Conservation (phyloP, 1,140 invertebrate species). For the Brachionus calyciflorus region DNA sequence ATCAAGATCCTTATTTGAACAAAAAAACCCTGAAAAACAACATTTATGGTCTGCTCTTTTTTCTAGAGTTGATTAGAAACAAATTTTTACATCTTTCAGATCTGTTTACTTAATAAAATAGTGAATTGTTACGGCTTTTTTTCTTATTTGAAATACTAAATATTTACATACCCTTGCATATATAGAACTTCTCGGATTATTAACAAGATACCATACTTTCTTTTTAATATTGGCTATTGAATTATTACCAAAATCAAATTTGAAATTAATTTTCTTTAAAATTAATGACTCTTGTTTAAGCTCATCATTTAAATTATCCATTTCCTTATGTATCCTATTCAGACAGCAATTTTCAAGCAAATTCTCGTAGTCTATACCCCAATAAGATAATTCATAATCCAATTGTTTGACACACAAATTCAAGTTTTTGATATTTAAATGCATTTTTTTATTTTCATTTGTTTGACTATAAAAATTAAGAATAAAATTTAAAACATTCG, state of each 20-base stretch:
- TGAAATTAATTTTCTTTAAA: constrained; percentile 45
- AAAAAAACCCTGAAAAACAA: no score
- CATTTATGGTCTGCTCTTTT: no score
- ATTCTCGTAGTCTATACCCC: constrained; percentile 91
- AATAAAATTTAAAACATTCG: constrained; percentile 96
- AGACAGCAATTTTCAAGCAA: constrained; percentile 97
- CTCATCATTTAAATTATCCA: constrained; percentile 74
- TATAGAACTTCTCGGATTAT: constrained; percentile 96
- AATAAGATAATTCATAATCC: constrained; percentile 97
- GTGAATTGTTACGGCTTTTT: no score
- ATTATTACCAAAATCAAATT: background rate
- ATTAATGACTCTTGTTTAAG: constrained; percentile 49
- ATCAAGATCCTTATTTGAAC: no score
- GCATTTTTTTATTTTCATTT: constrained; percentile 77
- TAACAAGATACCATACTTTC: constrained; percentile 98
- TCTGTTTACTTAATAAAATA: no score
- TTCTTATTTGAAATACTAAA: constrained; percentile 85
- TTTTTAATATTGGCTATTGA: constrained; percentile 70
- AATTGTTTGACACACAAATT: constrained; percentile 88
- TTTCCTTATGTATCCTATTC: constrained; percentile 94
- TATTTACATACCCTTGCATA: constrained; percentile 91
- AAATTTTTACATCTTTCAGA: no score
- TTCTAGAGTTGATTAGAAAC: no score
- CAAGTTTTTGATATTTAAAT: constrained; percentile 96
- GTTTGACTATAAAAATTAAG: constrained; percentile 82